A percentile compares a stretch with the other conserved stretches of the same genome.
Conservation (phyloP, 2,797 vertebrate species). For the Parauchenoglanis punctatus region DNA sequence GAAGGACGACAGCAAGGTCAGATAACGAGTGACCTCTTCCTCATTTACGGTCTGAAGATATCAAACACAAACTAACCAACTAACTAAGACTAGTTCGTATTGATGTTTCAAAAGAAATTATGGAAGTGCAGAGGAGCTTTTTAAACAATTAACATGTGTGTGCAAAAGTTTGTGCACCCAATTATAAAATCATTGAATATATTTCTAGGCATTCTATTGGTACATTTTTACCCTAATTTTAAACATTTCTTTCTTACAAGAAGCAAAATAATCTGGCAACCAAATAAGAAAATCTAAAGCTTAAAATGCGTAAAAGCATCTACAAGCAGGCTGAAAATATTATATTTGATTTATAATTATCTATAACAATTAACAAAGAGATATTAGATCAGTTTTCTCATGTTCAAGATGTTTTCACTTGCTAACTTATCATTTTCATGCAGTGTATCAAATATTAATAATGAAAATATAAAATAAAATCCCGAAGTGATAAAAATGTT, state of each 20-base stretch:
- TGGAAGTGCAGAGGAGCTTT: neutral
- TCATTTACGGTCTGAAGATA: too few species aligned
- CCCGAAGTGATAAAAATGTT: neutral
- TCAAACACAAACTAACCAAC: neutral
- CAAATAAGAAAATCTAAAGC: neutral
- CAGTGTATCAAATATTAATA: neutral
- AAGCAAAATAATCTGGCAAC: neutral
- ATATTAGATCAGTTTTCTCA: neutral
- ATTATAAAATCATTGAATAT: neutral
- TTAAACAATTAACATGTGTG: neutral
- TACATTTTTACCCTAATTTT: neutral
- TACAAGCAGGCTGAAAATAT: neutral
- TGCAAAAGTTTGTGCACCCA: neutral
- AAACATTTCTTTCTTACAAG: neutral
- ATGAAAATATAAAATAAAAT: too few species aligned
- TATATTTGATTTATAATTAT: neutral
- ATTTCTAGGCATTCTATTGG: neutral
- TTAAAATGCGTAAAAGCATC: neutral
- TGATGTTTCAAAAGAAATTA: neutral
- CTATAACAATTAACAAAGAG: neutral
- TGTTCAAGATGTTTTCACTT: neutral
- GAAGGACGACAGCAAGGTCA: slow-evolving; percentile 74
- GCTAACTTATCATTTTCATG: too few species aligned
- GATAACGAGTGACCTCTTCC: neutral
- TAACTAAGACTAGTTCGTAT: neutral